A percentile compares a stretch with the other conserved stretches of the same genome.
phyloP scores from a whole-genome alignment of 2,113 vertebrate species.

The Muntiacus muntjak region DNA sequence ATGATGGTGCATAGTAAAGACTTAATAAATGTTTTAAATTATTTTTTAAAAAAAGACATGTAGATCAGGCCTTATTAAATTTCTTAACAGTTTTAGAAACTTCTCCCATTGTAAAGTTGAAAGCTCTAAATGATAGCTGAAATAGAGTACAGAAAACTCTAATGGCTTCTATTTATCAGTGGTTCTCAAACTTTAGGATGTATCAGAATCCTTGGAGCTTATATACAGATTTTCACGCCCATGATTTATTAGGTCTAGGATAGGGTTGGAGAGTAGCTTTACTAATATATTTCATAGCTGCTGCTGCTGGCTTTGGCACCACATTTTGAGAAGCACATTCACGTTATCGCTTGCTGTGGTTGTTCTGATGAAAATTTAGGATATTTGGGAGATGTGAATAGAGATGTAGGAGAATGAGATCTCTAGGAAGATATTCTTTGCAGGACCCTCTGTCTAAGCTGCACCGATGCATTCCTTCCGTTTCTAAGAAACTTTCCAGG shows the following conservation, averaged over 20 bases:
- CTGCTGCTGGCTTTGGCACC: neutral
- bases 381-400: neutral
- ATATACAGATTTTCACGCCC: neutral
- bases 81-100: neutral
- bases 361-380: neutral
- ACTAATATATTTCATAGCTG: neutral
- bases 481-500: neutral
- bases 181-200: neutral
- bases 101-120: neutral
- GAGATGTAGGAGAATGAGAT: neutral
- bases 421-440: neutral
- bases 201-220: neutral
- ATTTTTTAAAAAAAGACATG: neutral
- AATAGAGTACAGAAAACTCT: neutral
- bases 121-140: neutral
- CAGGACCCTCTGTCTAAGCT: neutral
- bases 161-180: neutral
- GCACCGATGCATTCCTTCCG: neutral
- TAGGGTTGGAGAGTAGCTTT: neutral
- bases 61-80: neutral
- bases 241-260: neutral
- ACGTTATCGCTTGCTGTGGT: neutral
- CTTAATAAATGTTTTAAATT: neutral
- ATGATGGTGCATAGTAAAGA: neutral
- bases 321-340: neutral